Evolutionary conservation across 2,113 vertebrate genomes (phyloP), one percentile per base, ranked within the genome.

Genomic region (Lepidothrix coronata): DNA sequence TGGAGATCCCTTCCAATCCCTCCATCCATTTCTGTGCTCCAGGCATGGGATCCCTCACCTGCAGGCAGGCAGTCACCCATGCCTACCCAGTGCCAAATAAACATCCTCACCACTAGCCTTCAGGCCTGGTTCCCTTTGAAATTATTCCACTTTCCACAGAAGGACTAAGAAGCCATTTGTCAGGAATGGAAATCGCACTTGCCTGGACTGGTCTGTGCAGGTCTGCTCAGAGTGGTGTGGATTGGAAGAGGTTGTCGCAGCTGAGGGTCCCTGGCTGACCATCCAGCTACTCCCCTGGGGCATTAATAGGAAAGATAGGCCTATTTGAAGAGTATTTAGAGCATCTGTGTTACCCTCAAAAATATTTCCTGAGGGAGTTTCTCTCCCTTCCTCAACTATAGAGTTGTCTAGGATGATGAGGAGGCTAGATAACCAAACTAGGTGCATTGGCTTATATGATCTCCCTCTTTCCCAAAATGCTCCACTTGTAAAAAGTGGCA

Each of bases 301-400:
- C 1, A 0, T 58, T 0, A 0, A 43, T 12, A 66, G 86, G 33
- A 73, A 33, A 91, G 95, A 84, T 21, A 96, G 63, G 55, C 33
- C 63, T 88, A 28, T 93, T 83, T 95, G 88, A 94, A 91, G 76
- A 84, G 92, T 30, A 85, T 58, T 97, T 96, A 97, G 96, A 97
- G 63, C 68, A 84, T 67, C 75, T 71, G 30, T 95, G 95, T 51
- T 93, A 97, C 39, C 39, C 61, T 48, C 0, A 7, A 88, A 89
- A 94, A 84, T 77, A 83, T 57, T 83, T 88, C 79, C 91, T 62
- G 27, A 55, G 76, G 46, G 71, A 62, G 25, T 67, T 84, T 85
- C 67, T 92, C n/a, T 73, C 25, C 30, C 12, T 71, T 79, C 25
- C 22, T 70, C 2, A 2, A 27, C 41, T 83, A 5, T 3, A 61